Percentiles rank a stretch among this genome's conserved stretches.
Conservation (phyloP, 2,888 invertebrate species). For the Calameuta filiformis region DNA sequence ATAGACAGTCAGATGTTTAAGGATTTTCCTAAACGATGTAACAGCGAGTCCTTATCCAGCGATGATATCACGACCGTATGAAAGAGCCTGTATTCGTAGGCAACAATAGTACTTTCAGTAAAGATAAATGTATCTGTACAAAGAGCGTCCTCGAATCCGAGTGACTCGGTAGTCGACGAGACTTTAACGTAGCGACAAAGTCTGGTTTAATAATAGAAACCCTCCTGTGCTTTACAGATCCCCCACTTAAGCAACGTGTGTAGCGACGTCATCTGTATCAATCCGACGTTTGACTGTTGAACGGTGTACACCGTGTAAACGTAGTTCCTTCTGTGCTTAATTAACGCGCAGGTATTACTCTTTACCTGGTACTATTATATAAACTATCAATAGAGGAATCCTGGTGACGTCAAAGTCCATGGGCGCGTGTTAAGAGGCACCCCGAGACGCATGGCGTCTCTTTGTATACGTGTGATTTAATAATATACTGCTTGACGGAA, state of each 20-base stretch:
- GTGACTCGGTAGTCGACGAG: background rate
- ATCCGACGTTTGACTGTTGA: background rate
- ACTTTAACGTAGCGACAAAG: background rate
- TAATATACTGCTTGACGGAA: background rate
- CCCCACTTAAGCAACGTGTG: background rate
- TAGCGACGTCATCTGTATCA: background rate
- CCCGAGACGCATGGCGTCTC: background rate
- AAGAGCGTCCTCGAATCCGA: background rate
- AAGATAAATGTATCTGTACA: background rate
- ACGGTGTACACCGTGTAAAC: background rate
- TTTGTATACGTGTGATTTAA: background rate
- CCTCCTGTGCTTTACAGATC: background rate
- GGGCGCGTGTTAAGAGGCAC: background rate
- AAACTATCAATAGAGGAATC: background rate
- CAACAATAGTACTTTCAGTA: background rate
- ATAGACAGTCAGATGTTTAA: background rate
- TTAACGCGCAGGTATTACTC: background rate
- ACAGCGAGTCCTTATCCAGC: background rate
- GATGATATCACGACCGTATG: background rate
- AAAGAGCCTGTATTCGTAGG: background rate
- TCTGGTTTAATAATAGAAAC: background rate
- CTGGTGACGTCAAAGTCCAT: background rate
- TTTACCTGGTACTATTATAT: background rate
- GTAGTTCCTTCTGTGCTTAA: background rate
- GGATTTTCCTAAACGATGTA: background rate